Evolutionary conservation across 2,888 invertebrate genomes (phyloP), one percentile per base, ranked within the genome.

Genomic region (Chrysomela aeneicollis): DNA sequence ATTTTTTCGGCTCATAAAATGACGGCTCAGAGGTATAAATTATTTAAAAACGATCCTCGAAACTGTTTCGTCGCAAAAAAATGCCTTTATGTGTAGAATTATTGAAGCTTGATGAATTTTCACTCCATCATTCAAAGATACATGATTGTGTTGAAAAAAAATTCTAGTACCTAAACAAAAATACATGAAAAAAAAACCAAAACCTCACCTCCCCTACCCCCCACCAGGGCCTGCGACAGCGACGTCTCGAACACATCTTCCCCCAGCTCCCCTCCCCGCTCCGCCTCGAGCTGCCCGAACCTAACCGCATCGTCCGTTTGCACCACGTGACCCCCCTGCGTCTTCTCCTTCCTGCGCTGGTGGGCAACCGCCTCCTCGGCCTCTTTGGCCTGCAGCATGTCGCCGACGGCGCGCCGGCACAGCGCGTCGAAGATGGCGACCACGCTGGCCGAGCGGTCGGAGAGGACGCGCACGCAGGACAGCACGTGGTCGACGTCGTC

Each of bases 201-300:
- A n/a, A n/a, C 6, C 26, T n/a, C n/a, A 15, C 42, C 76, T 18
- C 68, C 71, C 19, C 84, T 77, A 67, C 85, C 83, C 1, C 92
- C 93, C 49, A 93, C 92, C 65, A 97, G 86, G 0, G 97, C 97
- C 79, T 94, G 95, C 64, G 89, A 92, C 67, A 99, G 86, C 51
- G 97, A 95, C 47, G 95, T 88, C 82, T 99, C 98, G 84, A 99
- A 98, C 73, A 98, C 92, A 81, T 99, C 92, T 77, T 90, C 89
- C 9, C 87, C 85, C 22, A 87, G 71, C 69, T 84, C 83, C 2
- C 81, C 67, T 87, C 88, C 71, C 64, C 75, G 76, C 58, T 88
- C 87, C 0, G 86, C 85, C 55, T 86, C 88, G 52, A 96, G 85
- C 80, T 95, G 95, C 54, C 92, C 84, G 82, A 96, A 96, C 54